Conservation (phyloP, 2,797 vertebrate genomes). For the Gymnothorax javanicus region DNA sequence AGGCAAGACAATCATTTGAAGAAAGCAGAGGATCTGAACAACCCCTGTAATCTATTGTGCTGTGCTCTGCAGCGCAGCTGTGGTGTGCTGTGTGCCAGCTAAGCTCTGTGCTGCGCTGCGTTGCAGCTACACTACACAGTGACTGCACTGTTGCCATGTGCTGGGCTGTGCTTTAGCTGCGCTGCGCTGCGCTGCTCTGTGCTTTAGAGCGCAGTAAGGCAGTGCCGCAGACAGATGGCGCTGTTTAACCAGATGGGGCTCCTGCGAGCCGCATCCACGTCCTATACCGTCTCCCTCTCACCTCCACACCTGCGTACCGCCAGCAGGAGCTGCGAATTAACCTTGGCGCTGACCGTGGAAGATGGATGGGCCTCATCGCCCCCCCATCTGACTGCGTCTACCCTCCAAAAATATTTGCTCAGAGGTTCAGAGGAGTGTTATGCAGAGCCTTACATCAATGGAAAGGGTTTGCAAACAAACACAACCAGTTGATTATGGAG, state of each 20-base stretch:
- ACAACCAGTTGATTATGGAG: neutral
- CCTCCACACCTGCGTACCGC: neutral
- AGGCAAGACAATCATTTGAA: neutral
- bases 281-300: neutral
- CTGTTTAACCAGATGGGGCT: neutral
- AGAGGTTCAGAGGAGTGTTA: neutral
- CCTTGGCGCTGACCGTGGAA: slow-evolving; percentile 6
- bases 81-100: too few relatives aligned
- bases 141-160: too few relatives aligned
- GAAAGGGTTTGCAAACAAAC: neutral
- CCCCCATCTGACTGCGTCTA: neutral
- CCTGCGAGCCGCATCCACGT: neutral
- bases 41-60: neutral
- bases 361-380: neutral
- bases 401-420: slow-evolving; percentile 9
- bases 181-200: too few relatives aligned
- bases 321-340: slow-evolving; percentile 4
- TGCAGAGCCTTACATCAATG: neutral
- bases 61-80: neutral
- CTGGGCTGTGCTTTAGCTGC: too few relatives aligned
- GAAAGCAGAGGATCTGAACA: neutral
- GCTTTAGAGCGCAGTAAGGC: neutral
- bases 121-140: too few relatives aligned
- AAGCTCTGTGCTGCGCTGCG: too few relatives aligned
- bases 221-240: neutral